Evolutionary conservation across 2,797 vertebrate species (phyloP).

Genomic region (Pteronotus mesoamericanus): DNA sequence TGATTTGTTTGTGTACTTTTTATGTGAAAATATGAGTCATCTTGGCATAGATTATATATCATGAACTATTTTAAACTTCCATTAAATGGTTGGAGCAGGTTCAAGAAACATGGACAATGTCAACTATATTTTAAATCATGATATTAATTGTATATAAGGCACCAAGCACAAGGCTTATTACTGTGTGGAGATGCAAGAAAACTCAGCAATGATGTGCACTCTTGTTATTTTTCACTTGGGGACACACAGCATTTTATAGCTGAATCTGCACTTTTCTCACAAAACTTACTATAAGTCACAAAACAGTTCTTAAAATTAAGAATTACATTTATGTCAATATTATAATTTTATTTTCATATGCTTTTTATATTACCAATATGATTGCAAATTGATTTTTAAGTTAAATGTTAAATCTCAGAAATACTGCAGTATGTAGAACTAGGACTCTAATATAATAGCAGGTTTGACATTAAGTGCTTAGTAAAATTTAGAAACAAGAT

Average conservation of each 20-base stretch:
- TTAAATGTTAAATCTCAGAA: neutral
- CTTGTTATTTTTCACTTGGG: neutral
- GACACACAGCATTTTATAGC: neutral
- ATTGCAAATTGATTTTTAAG: neutral
- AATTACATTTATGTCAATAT: neutral
- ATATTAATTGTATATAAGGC: neutral
- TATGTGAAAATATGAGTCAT: neutral
- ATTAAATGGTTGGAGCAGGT: neutral
- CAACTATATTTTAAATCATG: neutral
- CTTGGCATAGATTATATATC: neutral
- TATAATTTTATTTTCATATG: neutral
- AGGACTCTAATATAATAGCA: neutral
- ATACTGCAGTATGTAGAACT: neutral
- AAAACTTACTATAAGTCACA: neutral
- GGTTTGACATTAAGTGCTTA: neutral
- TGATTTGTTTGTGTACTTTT: neutral
- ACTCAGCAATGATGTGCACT: neutral
- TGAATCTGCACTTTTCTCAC: neutral
- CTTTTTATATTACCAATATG: neutral
- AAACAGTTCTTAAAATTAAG: neutral
- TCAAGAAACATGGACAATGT: neutral
- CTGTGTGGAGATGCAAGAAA: neutral
- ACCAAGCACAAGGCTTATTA: neutral
- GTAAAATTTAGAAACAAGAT: neutral
- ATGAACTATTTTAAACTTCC: neutral